A percentile compares a stretch with the other conserved stretches of the same genome.
Conservation (phyloP, 2,888 invertebrate genomes). For the Plemyria rubiginata region DNA sequence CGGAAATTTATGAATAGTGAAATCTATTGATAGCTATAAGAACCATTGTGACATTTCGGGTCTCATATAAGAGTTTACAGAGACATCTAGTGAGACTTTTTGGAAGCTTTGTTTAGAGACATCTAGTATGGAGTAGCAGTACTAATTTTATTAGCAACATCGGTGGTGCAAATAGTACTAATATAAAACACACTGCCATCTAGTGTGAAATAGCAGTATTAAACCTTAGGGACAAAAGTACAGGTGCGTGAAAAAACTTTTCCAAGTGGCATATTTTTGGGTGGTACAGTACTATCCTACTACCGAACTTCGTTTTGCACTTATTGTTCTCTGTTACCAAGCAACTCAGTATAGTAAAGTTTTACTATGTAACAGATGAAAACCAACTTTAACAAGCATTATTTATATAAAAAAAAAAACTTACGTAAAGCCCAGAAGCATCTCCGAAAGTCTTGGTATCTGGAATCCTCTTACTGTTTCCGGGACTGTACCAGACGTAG, state of each 20-base stretch:
- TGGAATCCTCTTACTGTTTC: constrained; percentile 58
- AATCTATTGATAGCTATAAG: not conserved
- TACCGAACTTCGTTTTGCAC: too few species aligned
- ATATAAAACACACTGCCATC: not conserved
- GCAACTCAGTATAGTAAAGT: too few species aligned
- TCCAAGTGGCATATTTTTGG: too few species aligned
- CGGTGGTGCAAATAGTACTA: too few species aligned
- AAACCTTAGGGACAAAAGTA: not conserved
- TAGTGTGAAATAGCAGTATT: not conserved
- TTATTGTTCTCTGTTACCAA: too few species aligned
- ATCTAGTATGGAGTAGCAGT: not conserved
- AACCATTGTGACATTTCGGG: too few species aligned
- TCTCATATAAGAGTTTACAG: too few species aligned
- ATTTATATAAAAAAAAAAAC: too few species aligned
- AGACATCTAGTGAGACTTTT: not conserved
- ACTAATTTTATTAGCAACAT: not conserved
- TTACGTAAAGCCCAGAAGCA: constrained; percentile 49
- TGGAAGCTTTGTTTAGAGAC: not conserved
- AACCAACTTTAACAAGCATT: too few species aligned
- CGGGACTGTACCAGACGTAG: constrained; percentile 69
- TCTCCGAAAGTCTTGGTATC: constrained; percentile 54
- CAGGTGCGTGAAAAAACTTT: not conserved
- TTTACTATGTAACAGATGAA: too few species aligned
- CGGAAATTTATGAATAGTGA: not conserved
- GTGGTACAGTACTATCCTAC: too few species aligned